Percentiles rank a stretch among this genome's conserved stretches.
These are phyloP conservation scores for Autographa gamma DNA, from an alignment of 2,888 invertebrate genomes.

Conservation along the genomic window DNA sequence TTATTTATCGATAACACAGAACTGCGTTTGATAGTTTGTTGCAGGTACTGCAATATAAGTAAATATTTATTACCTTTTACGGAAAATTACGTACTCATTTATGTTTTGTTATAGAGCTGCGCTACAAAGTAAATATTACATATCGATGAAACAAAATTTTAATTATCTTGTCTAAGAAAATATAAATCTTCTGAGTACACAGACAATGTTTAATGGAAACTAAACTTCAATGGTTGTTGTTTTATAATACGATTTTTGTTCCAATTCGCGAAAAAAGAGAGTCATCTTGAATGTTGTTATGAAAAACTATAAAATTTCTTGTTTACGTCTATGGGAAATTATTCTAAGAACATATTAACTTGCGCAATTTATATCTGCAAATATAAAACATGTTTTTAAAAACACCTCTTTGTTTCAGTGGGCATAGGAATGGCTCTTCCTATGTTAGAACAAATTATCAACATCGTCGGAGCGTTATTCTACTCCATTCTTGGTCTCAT, in stretches of 20 bases:
- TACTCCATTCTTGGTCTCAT: conserved; percentile 93
- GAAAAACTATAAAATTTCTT: too few species aligned
- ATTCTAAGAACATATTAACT: too few species aligned
- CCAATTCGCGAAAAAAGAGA: too few species aligned
- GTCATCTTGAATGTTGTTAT: too few species aligned
- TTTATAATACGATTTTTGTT: too few species aligned
- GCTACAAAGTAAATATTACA: background rate
- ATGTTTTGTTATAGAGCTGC: background rate
- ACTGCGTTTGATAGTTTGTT: conserved; percentile 7
- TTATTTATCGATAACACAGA: conserved; percentile 15
- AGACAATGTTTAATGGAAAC: background rate
- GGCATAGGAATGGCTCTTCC: conserved; percentile 85
- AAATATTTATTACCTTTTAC: background rate
- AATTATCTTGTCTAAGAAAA: too few species aligned
- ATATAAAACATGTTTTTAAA: background rate
- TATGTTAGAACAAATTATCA: conserved; percentile 84
- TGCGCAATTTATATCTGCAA: too few species aligned
- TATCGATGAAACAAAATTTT: too few species aligned
- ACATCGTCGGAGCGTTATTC: conserved; percentile 87
- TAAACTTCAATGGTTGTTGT: too few species aligned
- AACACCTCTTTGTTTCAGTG: conserved; percentile 68
- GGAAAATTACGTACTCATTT: background rate
- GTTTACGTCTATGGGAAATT: too few species aligned
- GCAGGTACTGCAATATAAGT: background rate
- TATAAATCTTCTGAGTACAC: too few species aligned